Conservation (phyloP, 2,888 invertebrate genomes). For the Rugalucina vietnamica region DNA sequence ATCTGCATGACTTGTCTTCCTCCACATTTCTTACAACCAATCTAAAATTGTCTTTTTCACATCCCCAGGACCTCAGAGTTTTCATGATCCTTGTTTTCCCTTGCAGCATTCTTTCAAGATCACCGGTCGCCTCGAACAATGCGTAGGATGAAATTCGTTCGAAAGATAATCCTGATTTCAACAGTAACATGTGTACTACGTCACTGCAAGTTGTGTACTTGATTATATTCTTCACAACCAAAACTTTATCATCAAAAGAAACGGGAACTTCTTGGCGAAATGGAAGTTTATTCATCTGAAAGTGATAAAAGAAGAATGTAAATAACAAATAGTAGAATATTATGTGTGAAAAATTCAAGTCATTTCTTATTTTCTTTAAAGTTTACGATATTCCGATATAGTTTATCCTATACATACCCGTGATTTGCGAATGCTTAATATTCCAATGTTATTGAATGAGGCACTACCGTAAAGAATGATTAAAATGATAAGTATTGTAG, state of each 20-base stretch:
- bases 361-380: too few relatives aligned
- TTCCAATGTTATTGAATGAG: too few relatives aligned
- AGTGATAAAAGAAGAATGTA: too few relatives aligned
- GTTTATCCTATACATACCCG: too few relatives aligned
- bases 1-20: not conserved
- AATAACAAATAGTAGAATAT: too few relatives aligned
- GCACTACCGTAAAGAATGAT: too few relatives aligned
- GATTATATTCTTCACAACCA: conserved; percentile 32
- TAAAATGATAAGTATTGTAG: too few relatives aligned
- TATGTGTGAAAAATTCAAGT: too few relatives aligned
- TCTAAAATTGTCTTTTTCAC: conserved; percentile 30
- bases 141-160: conserved; percentile 5
- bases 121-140: conserved; percentile 36
- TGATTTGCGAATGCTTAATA: too few relatives aligned
- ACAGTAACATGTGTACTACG: conserved; percentile 44
- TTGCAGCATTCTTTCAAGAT: conserved; percentile 28
- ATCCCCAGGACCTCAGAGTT: conserved; percentile 45
- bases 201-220: conserved; percentile 51
- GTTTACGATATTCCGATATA: too few relatives aligned
- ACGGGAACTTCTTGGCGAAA: conserved; percentile 16
- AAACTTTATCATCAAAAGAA: conserved; percentile 14
- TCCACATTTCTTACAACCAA: conserved; percentile 17
- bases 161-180: conserved; percentile 7
- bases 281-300: not conserved
- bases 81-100: conserved; percentile 31